Evolutionary conservation across 2,888 invertebrate species (phyloP), one percentile per base, ranked within the genome.

Genomic region (Eudasyphora cyanicolor): DNA sequence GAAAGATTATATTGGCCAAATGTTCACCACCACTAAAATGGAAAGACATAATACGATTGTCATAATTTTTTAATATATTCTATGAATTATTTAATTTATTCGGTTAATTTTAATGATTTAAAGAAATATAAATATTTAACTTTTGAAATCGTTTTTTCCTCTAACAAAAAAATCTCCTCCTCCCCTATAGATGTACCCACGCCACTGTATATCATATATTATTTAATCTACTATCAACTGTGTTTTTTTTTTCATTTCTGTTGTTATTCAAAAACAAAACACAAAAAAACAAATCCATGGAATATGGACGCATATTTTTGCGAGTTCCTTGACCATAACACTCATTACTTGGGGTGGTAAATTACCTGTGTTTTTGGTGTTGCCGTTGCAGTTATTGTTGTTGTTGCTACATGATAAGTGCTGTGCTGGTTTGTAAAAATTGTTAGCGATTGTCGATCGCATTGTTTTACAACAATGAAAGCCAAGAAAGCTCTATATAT

Each of bases 251-350:
- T 27, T 1, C 8, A 27, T 57, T 57, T 57, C 27, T 57, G 24
- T 8, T 57, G 24, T 57, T n/a, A 12, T 45, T 2, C 38, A 38
- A 2, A n/a, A 2, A 21, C 1, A 4, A 21, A 1, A n/a, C 17
- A 21, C 1, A 4, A 21, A 1, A 54, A 21, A 21, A 27, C 57
- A 12, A 57, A 19, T 54, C 57, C 21, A 27, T 60, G 32, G 29
- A 60, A 54, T 38, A 27, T 70, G 49, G 35, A 73, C 27, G 57
- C 73, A 73, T 73, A 57, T 73, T 24, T 24, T 57, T 57, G 57
- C 4, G 21, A 29, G 73, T 73, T 73, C 73, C 73, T 73, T 73
- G 73, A 73, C 73, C 73, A 73, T 73, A 73, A 73, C 73, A 73
- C 73, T 60, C 67, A 67, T 14, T 60, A 32, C 29, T 29, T 29